phyloP scores from a whole-genome alignment of 2,888 invertebrate genomes.

The Drosophila formosana region DNA sequence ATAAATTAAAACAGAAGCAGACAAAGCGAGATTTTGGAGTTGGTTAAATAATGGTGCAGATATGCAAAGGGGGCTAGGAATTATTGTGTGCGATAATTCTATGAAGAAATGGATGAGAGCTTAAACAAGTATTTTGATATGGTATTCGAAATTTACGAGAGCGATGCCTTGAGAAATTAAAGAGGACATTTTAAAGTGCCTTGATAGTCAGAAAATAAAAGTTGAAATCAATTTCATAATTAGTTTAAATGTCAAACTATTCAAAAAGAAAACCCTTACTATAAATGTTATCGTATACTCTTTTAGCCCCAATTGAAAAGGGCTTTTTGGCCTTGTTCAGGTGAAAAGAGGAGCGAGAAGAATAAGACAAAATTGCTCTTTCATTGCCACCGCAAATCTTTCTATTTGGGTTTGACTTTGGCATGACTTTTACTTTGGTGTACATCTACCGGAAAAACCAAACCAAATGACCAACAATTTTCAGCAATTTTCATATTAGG shows the following conservation, averaged over 20 bases:
- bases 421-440: conserved; percentile 54
- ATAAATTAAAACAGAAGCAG: neutral
- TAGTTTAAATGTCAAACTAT: neutral
- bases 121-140: neutral
- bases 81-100: neutral
- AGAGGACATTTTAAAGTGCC: too few relatives aligned
- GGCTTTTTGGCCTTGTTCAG: conserved; percentile 11
- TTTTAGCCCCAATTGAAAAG: conserved; percentile 20
- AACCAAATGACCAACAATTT: conserved; percentile 52
- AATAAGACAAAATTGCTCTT: conserved; percentile 29
- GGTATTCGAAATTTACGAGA: too few relatives aligned
- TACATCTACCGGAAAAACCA: conserved; percentile 13
- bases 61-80: neutral
- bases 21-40: conserved; percentile 1
- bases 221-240: neutral
- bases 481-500: conserved; percentile 32
- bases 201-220: neutral
- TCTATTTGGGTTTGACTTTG: conserved; percentile 59
- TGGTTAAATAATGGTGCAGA: conserved; percentile 1
- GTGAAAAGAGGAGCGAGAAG: neutral
- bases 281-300: neutral
- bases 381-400: conserved; percentile 63
- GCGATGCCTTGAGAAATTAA: too few relatives aligned
- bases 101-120: neutral
- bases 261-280: neutral